Percentiles rank a stretch among this genome's conserved stretches.
Conservation (phyloP, 2,888 invertebrate species). For the Digitonthophagus gazella region DNA sequence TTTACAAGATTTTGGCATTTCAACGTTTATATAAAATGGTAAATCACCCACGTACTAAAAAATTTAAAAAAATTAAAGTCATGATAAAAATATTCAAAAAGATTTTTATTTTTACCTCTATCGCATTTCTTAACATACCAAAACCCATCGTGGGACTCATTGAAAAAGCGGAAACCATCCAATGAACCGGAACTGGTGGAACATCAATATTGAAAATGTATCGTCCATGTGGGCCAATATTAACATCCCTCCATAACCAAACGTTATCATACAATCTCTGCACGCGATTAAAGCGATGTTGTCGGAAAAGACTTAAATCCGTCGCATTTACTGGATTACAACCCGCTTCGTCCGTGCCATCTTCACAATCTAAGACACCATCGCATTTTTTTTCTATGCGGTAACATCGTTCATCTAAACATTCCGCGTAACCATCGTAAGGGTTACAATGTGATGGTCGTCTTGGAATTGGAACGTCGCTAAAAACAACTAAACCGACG, state of each 20-base stretch:
- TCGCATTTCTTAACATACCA: conserved; percentile 78
- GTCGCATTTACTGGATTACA: conserved; percentile 65
- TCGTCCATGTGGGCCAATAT: conserved; percentile 88
- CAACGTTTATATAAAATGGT: conserved; percentile 93
- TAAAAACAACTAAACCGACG: conserved; percentile 85
- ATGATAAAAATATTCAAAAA: background rate
- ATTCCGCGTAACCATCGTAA: conserved; percentile 69
- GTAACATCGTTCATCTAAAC: conserved; percentile 81
- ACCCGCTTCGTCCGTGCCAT: conserved; percentile 80
- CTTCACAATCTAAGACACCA: conserved; percentile 73
- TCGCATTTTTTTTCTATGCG: conserved; percentile 74
- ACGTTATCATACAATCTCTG: conserved; percentile 91
- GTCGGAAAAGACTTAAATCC: conserved; percentile 71
- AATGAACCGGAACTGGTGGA: conserved; percentile 81
- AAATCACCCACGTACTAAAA: conserved; percentile 80
- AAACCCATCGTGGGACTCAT: conserved; percentile 85
- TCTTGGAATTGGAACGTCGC: conserved; percentile 77
- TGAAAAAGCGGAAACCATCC: conserved; percentile 92
- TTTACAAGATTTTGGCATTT: conserved; percentile 79
- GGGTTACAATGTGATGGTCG: conserved; percentile 69
- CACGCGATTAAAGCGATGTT: conserved; percentile 82
- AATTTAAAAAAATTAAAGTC: conserved; percentile 20
- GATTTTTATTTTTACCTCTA: conserved; percentile 59
- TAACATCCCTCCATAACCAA: conserved; percentile 94
- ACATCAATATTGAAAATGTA: conserved; percentile 83